Conservation (phyloP, 2,113 vertebrate species). For the Synodontis membranacea region DNA sequence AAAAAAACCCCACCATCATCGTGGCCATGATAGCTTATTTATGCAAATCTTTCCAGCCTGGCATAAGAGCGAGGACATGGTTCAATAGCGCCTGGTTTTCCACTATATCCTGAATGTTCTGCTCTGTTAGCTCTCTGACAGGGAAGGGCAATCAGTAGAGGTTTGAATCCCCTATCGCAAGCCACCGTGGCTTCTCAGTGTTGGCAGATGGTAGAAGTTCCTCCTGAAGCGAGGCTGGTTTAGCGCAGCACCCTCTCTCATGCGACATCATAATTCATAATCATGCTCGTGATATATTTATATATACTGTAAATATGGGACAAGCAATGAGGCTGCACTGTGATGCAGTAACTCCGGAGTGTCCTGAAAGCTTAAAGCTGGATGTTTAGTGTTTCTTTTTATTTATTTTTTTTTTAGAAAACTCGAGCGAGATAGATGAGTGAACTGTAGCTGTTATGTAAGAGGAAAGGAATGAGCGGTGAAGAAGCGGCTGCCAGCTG, state of each 20-base stretch:
- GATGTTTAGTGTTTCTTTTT: background rate
- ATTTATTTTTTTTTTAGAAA: slow-evolving; percentile 40
- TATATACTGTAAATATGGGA: slow-evolving; percentile 2
- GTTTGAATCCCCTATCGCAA: slow-evolving; percentile 61
- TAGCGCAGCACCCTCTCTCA: slow-evolving; percentile 9
- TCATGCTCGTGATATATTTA: slow-evolving; percentile 41
- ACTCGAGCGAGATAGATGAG: slow-evolving; percentile 40
- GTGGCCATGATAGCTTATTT: slow-evolving; percentile 63
- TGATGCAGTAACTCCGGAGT: slow-evolving; percentile 29
- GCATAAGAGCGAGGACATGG: slow-evolving; percentile 44
- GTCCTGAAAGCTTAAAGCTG: slow-evolving; percentile 4
- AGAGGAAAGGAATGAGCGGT: slow-evolving; percentile 59
- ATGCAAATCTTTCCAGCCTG: slow-evolving; percentile 61
- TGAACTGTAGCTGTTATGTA: slow-evolving; percentile 62
- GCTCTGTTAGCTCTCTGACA: slow-evolving; percentile 66
- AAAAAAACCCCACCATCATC: slow-evolving; percentile 44
- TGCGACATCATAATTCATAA: slow-evolving; percentile 62
- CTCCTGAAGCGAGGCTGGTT: slow-evolving; percentile 54
- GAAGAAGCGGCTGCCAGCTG: slow-evolving; percentile 67
- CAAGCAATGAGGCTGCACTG: slow-evolving; percentile 37
- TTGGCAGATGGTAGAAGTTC: slow-evolving; percentile 71
- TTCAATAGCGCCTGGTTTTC: slow-evolving; percentile 58
- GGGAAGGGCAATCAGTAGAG: slow-evolving; percentile 61
- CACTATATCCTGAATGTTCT: slow-evolving; percentile 57
- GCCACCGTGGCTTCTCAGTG: slow-evolving; percentile 64